A percentile compares a stretch with the other conserved stretches of the same genome.
phyloP scores from a whole-genome alignment of 2,888 invertebrate species.

The Aleiodes alternator region DNA sequence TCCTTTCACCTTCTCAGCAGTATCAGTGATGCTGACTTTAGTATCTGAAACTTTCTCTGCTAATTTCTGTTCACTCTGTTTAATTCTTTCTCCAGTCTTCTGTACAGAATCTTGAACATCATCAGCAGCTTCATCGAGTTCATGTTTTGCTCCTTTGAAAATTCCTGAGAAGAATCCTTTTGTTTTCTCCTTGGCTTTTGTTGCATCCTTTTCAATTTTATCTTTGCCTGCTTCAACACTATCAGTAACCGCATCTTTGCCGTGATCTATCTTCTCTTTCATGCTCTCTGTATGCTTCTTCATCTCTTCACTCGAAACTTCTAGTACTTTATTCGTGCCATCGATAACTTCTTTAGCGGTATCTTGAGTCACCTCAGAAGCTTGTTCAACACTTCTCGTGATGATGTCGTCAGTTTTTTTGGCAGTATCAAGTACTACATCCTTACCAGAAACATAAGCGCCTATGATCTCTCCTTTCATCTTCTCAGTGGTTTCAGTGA shows the following conservation, averaged over 20 bases:
- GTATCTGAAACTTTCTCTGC: constrained; percentile 52
- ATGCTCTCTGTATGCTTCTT: too few species aligned
- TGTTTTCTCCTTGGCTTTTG: constrained; percentile 47
- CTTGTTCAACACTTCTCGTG: constrained; percentile 41
- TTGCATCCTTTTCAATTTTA: constrained; percentile 66
- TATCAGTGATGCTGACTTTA: not conserved
- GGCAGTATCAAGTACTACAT: constrained; percentile 64
- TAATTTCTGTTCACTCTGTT: constrained; percentile 54
- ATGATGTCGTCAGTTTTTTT: constrained; percentile 57
- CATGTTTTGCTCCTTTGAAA: constrained; percentile 60
- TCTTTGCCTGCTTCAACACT: constrained; percentile 72
- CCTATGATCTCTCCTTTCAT: constrained; percentile 37
- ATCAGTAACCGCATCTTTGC: too few species aligned
- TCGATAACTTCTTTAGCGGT: constrained; percentile 26
- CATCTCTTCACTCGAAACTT: constrained; percentile 51
- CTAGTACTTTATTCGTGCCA: constrained; percentile 15
- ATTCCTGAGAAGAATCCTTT: constrained; percentile 56
- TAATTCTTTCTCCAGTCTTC: constrained; percentile 45
- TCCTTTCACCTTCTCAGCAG: too few species aligned
- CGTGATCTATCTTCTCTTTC: too few species aligned
- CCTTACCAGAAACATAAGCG: constrained; percentile 5
- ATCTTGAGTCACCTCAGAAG: constrained; percentile 64
- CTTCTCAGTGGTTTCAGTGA: constrained; percentile 47
- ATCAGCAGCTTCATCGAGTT: constrained; percentile 58
- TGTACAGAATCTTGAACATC: constrained; percentile 56